Conservation (phyloP, 1,140 invertebrate species). For the Lasioglossum baleicum region DNA sequence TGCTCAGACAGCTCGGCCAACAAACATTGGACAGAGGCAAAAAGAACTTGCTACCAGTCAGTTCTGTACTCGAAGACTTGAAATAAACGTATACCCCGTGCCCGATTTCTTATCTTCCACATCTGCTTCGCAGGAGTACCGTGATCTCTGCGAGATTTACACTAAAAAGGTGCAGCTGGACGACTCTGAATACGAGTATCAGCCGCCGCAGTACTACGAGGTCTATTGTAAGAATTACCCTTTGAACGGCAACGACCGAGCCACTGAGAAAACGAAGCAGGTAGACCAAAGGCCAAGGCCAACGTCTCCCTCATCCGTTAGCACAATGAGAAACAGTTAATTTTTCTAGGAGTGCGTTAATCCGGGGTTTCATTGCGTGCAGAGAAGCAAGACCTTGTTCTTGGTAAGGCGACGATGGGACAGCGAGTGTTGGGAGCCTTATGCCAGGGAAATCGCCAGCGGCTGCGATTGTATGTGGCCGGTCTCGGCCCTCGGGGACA, state of each 20-base stretch:
- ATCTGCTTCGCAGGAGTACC: constrained; percentile 71
- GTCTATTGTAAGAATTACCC: constrained; percentile 72
- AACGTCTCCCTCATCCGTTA: background rate
- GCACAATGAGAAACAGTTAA: too few relatives aligned
- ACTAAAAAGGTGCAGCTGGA: constrained; percentile 70
- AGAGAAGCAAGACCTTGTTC: constrained; percentile 70
- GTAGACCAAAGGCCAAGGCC: constrained; percentile 35
- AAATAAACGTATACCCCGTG: background rate
- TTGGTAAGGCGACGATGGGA: constrained; percentile 72
- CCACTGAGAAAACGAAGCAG: constrained; percentile 52
- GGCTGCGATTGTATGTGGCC: constrained; percentile 81
- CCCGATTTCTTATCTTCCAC: background rate
- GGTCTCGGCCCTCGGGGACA: constrained; percentile 69
- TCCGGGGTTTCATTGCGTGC: constrained; percentile 77
- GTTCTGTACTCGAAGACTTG: constrained; percentile 11
- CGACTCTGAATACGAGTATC: constrained; percentile 75
- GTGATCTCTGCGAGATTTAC: constrained; percentile 74
- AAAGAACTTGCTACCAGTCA: constrained; percentile 60
- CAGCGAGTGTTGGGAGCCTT: constrained; percentile 77
- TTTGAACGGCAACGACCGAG: constrained; percentile 17
- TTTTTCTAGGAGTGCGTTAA: constrained; percentile 73
- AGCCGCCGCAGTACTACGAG: constrained; percentile 75
- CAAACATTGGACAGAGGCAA: constrained; percentile 43
- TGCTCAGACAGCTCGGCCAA: constrained; percentile 3
- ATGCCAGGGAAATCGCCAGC: constrained; percentile 71